Conservation (phyloP, 2,113 vertebrate species). For the Lepidothrix coronata region DNA sequence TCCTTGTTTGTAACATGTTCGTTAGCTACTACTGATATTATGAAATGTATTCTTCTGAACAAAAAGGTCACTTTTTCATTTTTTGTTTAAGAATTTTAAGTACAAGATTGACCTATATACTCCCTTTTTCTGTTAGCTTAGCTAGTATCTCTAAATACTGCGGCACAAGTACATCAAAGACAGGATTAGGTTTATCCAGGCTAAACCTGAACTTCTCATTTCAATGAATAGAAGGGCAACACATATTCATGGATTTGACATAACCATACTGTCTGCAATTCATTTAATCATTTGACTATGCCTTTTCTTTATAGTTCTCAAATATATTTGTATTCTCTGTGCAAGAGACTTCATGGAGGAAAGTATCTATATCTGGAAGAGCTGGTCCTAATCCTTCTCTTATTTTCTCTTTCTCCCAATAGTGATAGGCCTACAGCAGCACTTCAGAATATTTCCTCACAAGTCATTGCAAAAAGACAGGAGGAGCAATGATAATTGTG, state of each 20-base stretch:
- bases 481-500: not conserved
- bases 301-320: not conserved
- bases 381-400: not conserved
- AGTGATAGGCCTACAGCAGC: not conserved
- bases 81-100: not conserved
- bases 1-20: not conserved
- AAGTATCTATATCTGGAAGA: not conserved
- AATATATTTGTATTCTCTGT: not conserved
- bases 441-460: not conserved
- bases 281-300: not conserved
- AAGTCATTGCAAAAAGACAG: not conserved
- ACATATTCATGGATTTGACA: not conserved
- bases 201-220: conserved; percentile 15
- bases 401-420: not conserved
- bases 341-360: not conserved
- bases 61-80: not conserved
- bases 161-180: conserved; percentile 15
- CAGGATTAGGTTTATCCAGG: conserved; percentile 38
- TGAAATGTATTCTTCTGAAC: not conserved
- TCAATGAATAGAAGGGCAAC: not conserved
- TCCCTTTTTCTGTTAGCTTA: not conserved
- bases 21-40: not conserved
- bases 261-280: not conserved
- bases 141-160: conserved; percentile 1
- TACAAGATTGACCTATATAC: not conserved